These are phyloP conservation scores for Pseudobourletiella spinata DNA, from an alignment of 1,140 invertebrate genomes.

Conservation along the genomic window DNA sequence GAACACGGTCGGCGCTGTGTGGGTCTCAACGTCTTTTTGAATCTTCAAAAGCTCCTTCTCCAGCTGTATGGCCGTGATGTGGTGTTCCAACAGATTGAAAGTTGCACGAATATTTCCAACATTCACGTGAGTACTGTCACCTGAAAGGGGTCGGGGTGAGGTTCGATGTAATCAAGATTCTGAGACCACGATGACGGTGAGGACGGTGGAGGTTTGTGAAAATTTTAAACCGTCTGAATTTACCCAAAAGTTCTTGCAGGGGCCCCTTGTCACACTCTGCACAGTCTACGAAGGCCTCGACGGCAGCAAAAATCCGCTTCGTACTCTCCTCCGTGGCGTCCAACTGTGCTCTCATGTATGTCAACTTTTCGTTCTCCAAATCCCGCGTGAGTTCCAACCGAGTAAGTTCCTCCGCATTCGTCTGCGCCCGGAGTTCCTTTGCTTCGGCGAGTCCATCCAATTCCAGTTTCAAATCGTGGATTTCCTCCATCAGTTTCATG, in stretches of 20 bases:
- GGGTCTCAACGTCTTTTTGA: slow-evolving; percentile 3
- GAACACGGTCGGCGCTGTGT: background rate
- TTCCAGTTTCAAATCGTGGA: background rate
- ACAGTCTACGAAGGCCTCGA: background rate
- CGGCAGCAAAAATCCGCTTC: background rate
- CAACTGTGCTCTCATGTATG: background rate
- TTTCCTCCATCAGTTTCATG: slow-evolving; percentile 5
- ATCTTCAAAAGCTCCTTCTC: slow-evolving; percentile 1
- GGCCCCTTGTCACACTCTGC: background rate
- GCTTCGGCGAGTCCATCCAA: background rate
- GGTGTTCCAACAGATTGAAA: slow-evolving; percentile 5
- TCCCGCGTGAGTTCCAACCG: background rate
- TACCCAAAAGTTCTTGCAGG: background rate
- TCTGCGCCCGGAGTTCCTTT: background rate
- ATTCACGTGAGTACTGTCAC: background rate
- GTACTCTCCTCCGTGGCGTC: background rate
- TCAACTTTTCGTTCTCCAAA: background rate
- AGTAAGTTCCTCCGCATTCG: background rate
- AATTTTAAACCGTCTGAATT: background rate
- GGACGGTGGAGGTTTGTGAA: background rate
- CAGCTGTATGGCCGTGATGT: background rate
- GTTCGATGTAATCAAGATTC: too few species aligned
- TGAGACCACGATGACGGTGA: too few species aligned
- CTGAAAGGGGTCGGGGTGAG: background rate
- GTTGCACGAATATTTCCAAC: background rate